A percentile compares a stretch with the other conserved stretches of the same genome.
Evolutionary conservation across 92 coral and sea anemone genomes (phyloP).

Genomic region (Porites lobata): DNA sequence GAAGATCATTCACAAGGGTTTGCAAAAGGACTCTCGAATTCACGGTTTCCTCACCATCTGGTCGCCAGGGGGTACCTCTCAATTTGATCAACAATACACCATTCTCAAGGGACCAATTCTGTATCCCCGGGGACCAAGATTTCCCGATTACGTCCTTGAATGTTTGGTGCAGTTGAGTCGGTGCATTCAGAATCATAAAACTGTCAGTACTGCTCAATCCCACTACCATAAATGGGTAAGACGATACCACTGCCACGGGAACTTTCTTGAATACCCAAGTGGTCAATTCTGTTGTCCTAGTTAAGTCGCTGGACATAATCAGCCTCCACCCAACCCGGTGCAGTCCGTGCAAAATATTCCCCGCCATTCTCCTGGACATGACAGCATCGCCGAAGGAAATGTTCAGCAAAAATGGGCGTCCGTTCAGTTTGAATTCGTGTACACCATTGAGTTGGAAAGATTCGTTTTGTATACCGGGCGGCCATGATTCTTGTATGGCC

Average conservation of each 20-base stretch:
- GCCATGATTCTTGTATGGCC: constrained; percentile 60
- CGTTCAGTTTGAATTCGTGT: constrained; percentile 56
- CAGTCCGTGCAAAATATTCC: constrained; percentile 60
- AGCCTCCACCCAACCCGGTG: constrained; percentile 68
- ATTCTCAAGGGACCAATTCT: constrained; percentile 49
- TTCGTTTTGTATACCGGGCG: constrained; percentile 63
- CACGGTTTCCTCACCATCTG: constrained; percentile 59
- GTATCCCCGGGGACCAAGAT: constrained; percentile 65
- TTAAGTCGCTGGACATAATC: constrained; percentile 45
- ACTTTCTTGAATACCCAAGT: constrained; percentile 61
- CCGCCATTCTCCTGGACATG: constrained; percentile 53
- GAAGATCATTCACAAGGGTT: constrained; percentile 49
- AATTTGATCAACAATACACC: constrained; percentile 54
- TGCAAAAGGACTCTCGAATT: constrained; percentile 54
- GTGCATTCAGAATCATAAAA: constrained; percentile 62
- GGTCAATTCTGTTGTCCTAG: constrained; percentile 48
- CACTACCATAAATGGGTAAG: constrained; percentile 63
- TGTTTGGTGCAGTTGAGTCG: constrained; percentile 51
- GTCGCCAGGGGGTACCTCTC: constrained; percentile 62
- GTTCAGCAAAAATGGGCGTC: constrained; percentile 31
- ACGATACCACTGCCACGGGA: constrained; percentile 11
- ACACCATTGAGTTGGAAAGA: constrained; percentile 42
- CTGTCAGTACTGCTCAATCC: constrained; percentile 72
- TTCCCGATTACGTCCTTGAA: constrained; percentile 43
- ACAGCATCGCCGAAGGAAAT: constrained; percentile 21